Evolutionary conservation across 2,797 vertebrate species (phyloP).

Genomic region (Smutsia temminckii): DNA sequence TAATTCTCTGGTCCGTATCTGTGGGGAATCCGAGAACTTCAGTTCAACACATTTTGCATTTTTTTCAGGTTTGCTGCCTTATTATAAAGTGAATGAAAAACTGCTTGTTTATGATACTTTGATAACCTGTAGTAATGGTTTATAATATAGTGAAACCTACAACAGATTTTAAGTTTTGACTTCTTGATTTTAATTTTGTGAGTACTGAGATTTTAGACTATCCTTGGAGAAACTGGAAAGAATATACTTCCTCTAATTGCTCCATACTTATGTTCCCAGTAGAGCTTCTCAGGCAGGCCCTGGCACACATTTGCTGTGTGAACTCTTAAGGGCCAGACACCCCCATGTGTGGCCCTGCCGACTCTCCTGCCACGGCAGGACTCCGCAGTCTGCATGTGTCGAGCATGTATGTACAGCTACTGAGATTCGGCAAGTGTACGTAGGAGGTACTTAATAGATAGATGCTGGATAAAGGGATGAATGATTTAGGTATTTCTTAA

Average conservation of each 20-base stretch:
- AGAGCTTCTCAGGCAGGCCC: accelerated
- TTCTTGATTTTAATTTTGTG: neutral
- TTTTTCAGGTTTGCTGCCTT: neutral
- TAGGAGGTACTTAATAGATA: neutral
- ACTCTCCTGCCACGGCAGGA: neutral
- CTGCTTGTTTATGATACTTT: neutral
- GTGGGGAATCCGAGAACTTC: neutral
- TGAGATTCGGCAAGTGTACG: neutral
- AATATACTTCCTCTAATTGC: neutral
- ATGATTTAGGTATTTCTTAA: too few species aligned
- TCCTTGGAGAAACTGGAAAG: neutral
- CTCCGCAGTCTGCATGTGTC: accelerated
- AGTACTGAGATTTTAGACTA: neutral
- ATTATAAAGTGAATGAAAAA: neutral
- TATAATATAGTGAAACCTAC: neutral
- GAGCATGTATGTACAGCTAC: neutral
- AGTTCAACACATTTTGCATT: neutral
- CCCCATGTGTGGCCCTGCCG: accelerated
- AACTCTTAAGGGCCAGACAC: accelerated
- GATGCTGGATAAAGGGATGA: neutral
- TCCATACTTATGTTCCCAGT: too few species aligned
- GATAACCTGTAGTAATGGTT: neutral
- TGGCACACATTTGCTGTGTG: too few species aligned
- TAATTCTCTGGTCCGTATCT: neutral
- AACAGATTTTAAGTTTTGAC: neutral